Conservation (phyloP, 1,140 invertebrate species). For the Pogonognathellus flavescens region DNA sequence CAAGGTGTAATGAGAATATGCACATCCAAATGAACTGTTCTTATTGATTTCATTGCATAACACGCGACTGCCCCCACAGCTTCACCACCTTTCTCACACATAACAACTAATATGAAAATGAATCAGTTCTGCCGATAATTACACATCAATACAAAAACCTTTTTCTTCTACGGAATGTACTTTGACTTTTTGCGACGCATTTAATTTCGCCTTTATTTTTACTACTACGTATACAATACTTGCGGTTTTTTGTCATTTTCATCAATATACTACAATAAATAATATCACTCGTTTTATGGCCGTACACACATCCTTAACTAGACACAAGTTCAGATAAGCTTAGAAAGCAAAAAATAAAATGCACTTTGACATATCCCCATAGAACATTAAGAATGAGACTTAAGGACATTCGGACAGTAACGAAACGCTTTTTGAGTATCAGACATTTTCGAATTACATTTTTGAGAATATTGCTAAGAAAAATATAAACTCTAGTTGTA, state of each 20-base stretch:
- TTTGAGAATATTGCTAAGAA: neutral
- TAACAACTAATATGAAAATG: too few species aligned
- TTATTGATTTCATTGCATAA: too few species aligned
- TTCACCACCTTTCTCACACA: too few species aligned
- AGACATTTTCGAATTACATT: neutral
- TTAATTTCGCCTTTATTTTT: conserved; percentile 13
- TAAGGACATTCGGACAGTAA: neutral
- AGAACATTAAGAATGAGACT: neutral
- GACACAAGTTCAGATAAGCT: neutral
- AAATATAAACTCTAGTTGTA: neutral
- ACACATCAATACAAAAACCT: too few species aligned
- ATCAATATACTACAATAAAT: conserved; percentile 1
- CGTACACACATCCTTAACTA: neutral
- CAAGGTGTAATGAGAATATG: too few species aligned
- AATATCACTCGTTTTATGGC: conserved; percentile 16
- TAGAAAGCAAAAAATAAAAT: neutral
- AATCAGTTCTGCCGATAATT: neutral
- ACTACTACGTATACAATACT: neutral
- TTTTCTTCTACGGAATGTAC: too few species aligned
- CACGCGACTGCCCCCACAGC: too few species aligned
- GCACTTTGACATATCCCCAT: neutral
- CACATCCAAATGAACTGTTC: too few species aligned
- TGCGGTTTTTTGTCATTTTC: conserved; percentile 15
- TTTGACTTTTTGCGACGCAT: too few species aligned
- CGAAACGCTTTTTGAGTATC: neutral